A percentile compares a stretch with the other conserved stretches of the same genome.
Evolutionary conservation across 2,888 invertebrate genomes (phyloP).

Genomic region (Drosophila stalkeri): DNA sequence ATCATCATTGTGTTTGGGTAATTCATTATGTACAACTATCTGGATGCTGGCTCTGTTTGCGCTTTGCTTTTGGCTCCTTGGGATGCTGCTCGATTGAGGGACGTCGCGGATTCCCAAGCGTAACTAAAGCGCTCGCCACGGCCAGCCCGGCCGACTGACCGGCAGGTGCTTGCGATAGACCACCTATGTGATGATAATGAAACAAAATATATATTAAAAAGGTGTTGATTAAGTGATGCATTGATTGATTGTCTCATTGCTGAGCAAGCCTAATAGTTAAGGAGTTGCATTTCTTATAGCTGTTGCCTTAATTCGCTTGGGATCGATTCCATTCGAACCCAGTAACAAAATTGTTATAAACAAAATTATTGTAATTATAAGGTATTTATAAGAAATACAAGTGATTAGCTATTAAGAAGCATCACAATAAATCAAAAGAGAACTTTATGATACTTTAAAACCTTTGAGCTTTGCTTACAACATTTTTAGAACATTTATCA

Average conservation of each 20-base stretch:
- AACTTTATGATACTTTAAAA: no score
- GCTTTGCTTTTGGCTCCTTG: conserved; percentile 85
- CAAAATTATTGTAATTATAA: no score
- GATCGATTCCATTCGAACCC: no score
- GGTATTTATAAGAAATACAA: no score
- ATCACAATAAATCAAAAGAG: no score
- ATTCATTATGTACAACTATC: conserved; percentile 86
- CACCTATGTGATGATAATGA: conserved; percentile 86
- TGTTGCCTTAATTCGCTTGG: not conserved
- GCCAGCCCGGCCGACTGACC: conserved; percentile 93
- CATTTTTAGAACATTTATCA: no score
- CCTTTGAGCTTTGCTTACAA: no score
- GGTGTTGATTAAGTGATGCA: not conserved
- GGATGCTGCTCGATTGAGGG: conserved; percentile 89
- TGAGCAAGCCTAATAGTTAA: not conserved
- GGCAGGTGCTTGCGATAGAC: conserved; percentile 92
- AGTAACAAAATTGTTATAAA: no score
- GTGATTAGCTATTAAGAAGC: no score
- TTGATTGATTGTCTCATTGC: conserved; percentile 69
- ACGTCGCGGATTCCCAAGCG: conserved; percentile 92
- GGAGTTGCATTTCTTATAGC: not conserved
- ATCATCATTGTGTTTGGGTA: conserved; percentile 24
- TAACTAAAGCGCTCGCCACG: conserved; percentile 95
- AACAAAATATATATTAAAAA: not conserved
- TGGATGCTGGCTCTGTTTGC: conserved; percentile 90